Percentiles rank a stretch among this genome's conserved stretches.
phyloP scores from a whole-genome alignment of 2,113 vertebrate species.

The Phaetusa simplex region DNA sequence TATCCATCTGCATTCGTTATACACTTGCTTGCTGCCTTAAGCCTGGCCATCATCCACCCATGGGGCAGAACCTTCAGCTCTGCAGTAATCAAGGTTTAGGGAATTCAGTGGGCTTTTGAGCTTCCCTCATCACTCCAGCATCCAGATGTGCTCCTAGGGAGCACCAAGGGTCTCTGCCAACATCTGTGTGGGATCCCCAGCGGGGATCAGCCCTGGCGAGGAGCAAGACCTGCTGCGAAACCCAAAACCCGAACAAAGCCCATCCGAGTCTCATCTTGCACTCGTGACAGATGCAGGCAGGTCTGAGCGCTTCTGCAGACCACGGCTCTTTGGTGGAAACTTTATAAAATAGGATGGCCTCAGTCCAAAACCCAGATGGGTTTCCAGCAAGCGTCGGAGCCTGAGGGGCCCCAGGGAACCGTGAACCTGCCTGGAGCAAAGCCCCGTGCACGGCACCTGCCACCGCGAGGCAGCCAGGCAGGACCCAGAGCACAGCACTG shows the following conservation, averaged over 20 bases:
- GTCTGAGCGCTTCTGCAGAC: neutral
- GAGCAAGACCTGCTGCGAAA: neutral
- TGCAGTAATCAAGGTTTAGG: fast-evolving
- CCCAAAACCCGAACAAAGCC: neutral
- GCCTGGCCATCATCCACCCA: fast-evolving
- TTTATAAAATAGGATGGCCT: fast-evolving
- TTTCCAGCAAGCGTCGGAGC: neutral
- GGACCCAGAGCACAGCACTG: neutral
- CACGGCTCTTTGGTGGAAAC: fast-evolving
- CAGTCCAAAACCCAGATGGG: neutral
- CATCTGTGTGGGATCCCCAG: neutral
- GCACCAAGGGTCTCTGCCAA: neutral
- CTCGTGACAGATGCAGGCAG: fast-evolving
- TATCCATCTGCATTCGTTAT: neutral
- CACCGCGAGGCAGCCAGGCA: fast-evolving
- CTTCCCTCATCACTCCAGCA: neutral
- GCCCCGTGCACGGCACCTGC: neutral
- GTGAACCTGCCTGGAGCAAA: neutral
- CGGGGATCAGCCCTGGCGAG: fast-evolving
- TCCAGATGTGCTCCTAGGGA: neutral
- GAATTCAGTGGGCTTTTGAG: neutral
- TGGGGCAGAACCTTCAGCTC: neutral
- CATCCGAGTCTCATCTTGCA: neutral
- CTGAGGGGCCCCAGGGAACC: fast-evolving
- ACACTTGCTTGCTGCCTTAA: neutral